A percentile compares a stretch with the other conserved stretches of the same genome.
These are phyloP conservation scores for Melikaiella ostensackeni DNA, from an alignment of 2,888 invertebrate species.

Conservation along the genomic window DNA sequence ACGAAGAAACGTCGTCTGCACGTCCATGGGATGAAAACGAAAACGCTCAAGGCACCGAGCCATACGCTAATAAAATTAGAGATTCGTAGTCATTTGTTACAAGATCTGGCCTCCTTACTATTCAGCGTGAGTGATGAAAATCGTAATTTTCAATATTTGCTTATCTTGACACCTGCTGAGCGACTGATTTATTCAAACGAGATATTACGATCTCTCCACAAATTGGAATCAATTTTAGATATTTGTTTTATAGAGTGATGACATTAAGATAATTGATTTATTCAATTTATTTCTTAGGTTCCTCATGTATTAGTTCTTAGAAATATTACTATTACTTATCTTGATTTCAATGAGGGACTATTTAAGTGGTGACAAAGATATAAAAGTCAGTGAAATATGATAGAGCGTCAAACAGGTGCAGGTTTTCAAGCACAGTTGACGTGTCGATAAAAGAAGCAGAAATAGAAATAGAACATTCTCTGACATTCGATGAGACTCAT, in stretches of 20 bases:
- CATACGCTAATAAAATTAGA: constrained; percentile 37
- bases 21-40: constrained; percentile 50
- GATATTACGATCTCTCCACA: background rate
- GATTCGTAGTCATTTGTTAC: constrained; percentile 29
- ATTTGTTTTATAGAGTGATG: background rate
- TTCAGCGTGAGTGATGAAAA: constrained; percentile 27
- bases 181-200: background rate
- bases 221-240: background rate
- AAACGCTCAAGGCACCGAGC: constrained; percentile 3
- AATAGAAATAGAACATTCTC: constrained; percentile 3
- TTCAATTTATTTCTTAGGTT: background rate
- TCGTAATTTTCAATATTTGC: constrained; percentile 34
- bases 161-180: constrained; percentile 10
- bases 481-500: background rate
- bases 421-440: constrained; percentile 67
- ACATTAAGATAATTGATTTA: background rate
- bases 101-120: background rate
- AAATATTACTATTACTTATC: background rate
- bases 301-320: background rate
- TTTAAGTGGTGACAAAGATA: background rate
- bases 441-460: background rate
- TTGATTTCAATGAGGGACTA: background rate
- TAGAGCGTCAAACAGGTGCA: constrained; percentile 70
- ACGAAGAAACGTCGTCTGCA: constrained; percentile 31
- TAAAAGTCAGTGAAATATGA: constrained; percentile 43